Percentiles rank a stretch among this genome's conserved stretches.
Evolutionary conservation across 1,140 invertebrate species (phyloP).

Genomic region (Tetramorium parvispinum): DNA sequence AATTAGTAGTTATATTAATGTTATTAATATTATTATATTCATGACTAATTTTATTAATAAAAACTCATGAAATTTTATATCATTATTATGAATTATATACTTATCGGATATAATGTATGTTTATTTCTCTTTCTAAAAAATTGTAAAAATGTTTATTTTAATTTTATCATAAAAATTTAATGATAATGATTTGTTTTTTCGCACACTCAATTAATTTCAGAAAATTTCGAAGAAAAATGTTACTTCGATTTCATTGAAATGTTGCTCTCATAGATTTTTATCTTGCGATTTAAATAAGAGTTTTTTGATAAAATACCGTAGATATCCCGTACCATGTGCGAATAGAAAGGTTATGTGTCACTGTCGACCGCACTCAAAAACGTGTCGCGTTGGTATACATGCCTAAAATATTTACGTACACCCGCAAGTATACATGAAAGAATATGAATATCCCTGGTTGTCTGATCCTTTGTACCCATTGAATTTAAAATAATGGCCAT

Average conservation of each 20-base stretch:
- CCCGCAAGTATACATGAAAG: slow-evolving; percentile 35
- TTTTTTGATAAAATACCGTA: neutral
- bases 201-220: neutral
- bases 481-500: slow-evolving; percentile 60
- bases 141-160: neutral
- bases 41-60: neutral
- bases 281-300: neutral
- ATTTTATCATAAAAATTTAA: neutral
- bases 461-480: slow-evolving; percentile 51
- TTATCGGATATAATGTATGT: neutral
- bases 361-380: slow-evolving; percentile 59
- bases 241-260: neutral
- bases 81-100: neutral
- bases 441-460: slow-evolving; percentile 52
- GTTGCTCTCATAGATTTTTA: neutral
- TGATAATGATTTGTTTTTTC: neutral
- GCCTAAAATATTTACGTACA: slow-evolving; percentile 42
- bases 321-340: neutral
- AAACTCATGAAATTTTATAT: neutral
- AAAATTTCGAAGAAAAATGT: neutral
- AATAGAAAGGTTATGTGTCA: slow-evolving; percentile 50
- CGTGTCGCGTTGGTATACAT: slow-evolving; percentile 30
- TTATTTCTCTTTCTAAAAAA: neutral
- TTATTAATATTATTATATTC: neutral
- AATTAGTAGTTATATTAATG: neutral